Base-by-base conservation (phyloP, 2,888 invertebrate species). In the Gnatocerus cornutus region DNA sequence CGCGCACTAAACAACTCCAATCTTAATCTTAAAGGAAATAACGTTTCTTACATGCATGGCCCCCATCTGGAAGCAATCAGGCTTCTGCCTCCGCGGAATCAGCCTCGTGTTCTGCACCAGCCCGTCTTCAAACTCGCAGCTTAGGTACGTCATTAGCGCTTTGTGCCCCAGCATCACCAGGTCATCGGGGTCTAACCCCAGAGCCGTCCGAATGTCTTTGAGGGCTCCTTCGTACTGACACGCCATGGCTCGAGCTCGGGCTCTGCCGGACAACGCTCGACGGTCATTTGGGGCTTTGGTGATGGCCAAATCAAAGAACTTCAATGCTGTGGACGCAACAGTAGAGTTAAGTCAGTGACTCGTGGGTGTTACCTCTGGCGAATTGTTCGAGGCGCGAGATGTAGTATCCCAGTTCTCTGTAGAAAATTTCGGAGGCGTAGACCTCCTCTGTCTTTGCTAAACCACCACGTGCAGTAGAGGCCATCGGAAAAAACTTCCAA, bases 211-310 rank as follows among this genome's bases (percentile, higher is more conserved):
- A 4, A 87, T 87, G 73, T 89, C 89, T 45, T 81, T 84, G 65
- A 89, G 80, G 45, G 89, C 89, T 0, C 86, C 88, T 41, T 77
- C 78, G 74, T 89, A 89, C 76, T 88, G 83, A 41, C 87, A 88
- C 10, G 87, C 85, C 80, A 89, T 89, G 0, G 87, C 86, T 21
- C 87, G 80, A 3, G 88, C 87, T 74, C 85, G 80, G 71, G 89
- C 87, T 48, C 89, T 83, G 0, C 89, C 89, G 30, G 89, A 83
- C 16, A 89, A 80, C 0, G 89, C 87, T 56, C 86, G 84, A 10
- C 87, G 86, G 75, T 89, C 89, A 30, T 85, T 72, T 2, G 84
- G 84, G 1, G 79, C 80, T 12, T 50, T 50, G n/a, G 27, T 3
- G n/a, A 50, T 67, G 0, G 84, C 83, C 66, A 78, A 74, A 71